These are phyloP conservation scores for Nycticryphes semicollaris DNA, from an alignment of 2,113 vertebrate genomes.

Conservation along the genomic window DNA sequence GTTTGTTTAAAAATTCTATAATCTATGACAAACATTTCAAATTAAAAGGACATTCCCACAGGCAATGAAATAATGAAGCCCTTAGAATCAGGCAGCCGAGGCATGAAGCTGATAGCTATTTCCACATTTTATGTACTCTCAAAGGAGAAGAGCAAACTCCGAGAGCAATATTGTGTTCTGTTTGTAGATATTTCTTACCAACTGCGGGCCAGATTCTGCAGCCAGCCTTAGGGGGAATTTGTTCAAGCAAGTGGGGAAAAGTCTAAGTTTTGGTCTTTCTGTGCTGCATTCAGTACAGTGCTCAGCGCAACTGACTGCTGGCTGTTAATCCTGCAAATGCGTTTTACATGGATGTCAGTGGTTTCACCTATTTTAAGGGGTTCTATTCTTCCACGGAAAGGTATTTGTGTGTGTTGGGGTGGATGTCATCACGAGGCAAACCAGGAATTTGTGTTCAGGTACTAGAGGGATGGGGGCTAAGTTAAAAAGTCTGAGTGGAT, in stretches of 20 bases:
- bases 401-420: neutral
- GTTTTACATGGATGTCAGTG: neutral
- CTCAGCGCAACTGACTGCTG: neutral
- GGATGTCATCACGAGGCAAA: fast-evolving
- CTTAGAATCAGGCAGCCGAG: constrained; percentile 38
- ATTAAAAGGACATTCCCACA: constrained; percentile 65
- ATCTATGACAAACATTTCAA: constrained; percentile 68
- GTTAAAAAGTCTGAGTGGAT: fast-evolving
- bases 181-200: constrained; percentile 21
- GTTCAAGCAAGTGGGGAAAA: neutral
- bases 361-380: neutral
- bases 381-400: neutral
- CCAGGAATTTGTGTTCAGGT: neutral
- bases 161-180: neutral
- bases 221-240: neutral
- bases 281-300: neutral
- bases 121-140: constrained; percentile 36
- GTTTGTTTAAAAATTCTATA: constrained; percentile 57
- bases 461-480: neutral
- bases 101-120: constrained; percentile 46
- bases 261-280: neutral
- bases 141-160: constrained; percentile 29
- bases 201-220: neutral
- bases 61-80: constrained; percentile 65
- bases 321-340: neutral